A percentile compares a stretch with the other conserved stretches of the same genome.
These are phyloP conservation scores for Sphaerophoria taeniata DNA, from an alignment of 2,888 invertebrate genomes.

Conservation along the genomic window DNA sequence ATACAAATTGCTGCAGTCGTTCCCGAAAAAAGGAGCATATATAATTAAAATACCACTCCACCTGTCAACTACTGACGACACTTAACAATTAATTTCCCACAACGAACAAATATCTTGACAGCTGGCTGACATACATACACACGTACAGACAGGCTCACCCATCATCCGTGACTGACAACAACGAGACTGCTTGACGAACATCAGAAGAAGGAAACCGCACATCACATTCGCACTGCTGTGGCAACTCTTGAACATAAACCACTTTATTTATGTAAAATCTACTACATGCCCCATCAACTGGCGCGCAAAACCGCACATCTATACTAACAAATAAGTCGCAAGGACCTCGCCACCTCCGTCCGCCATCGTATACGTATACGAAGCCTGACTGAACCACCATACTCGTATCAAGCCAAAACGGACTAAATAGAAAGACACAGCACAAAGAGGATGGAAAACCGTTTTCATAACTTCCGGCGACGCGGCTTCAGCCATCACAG, in stretches of 20 bases:
- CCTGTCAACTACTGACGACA: slow-evolving; percentile 28
- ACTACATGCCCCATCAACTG: background rate
- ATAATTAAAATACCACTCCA: background rate
- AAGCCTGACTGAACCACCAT: background rate
- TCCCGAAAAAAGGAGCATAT: background rate
- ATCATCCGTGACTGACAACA: slow-evolving; percentile 3
- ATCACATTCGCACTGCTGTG: background rate
- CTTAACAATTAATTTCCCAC: slow-evolving; percentile 55
- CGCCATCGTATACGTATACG: slow-evolving; percentile 5
- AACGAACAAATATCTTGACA: slow-evolving; percentile 57
- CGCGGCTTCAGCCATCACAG: background rate
- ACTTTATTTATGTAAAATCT: slow-evolving; percentile 19
- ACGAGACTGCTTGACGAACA: background rate
- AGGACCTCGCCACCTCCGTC: background rate
- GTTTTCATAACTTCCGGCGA: slow-evolving; percentile 48
- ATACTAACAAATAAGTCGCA: slow-evolving; percentile 1
- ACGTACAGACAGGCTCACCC: background rate
- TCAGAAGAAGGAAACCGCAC: slow-evolving; percentile 39
- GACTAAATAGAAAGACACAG: slow-evolving; percentile 27
- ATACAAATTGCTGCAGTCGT: slow-evolving; percentile 25
- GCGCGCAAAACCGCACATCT: slow-evolving; percentile 1
- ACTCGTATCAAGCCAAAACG: background rate
- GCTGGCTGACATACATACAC: slow-evolving; percentile 35
- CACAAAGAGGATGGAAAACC: slow-evolving; percentile 35
- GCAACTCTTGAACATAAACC: slow-evolving; percentile 9